Percentiles rank a stretch among this genome's conserved stretches.
Conservation (phyloP, 1,140 invertebrate genomes). For the Zaprionus taronus region DNA sequence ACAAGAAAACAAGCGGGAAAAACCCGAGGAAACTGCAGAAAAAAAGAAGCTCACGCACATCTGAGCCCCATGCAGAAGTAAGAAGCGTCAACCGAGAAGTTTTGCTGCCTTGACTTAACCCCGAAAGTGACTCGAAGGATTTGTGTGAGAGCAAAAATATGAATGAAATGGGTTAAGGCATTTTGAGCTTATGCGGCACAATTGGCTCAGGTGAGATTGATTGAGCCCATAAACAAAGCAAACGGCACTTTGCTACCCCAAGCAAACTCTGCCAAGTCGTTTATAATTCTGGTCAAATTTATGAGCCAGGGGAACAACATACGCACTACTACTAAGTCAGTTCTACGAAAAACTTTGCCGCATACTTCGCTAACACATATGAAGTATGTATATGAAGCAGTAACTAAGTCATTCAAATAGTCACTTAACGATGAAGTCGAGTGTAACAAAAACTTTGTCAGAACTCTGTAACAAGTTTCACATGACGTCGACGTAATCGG, state of each 20-base stretch:
- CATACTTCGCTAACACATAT: slow-evolving; percentile 33
- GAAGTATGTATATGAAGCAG: neutral
- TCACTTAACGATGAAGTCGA: slow-evolving; percentile 67
- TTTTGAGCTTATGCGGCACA: slow-evolving; percentile 5
- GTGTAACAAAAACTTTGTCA: slow-evolving; percentile 58
- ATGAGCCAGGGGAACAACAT: neutral
- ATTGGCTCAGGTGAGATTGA: slow-evolving; percentile 34
- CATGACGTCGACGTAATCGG: slow-evolving; percentile 69
- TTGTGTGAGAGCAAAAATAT: slow-evolving; percentile 14
- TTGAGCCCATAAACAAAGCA: slow-evolving; percentile 21
- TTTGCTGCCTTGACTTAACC: slow-evolving; percentile 9
- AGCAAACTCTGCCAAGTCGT: slow-evolving; percentile 10
- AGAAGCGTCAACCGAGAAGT: slow-evolving; percentile 24
- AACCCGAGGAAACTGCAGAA: neutral
- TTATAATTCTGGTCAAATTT: slow-evolving; percentile 3
- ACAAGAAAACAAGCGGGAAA: slow-evolving; percentile 17
- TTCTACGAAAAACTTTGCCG: slow-evolving; percentile 31
- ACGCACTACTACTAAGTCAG: slow-evolving; percentile 14
- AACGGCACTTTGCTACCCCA: slow-evolving; percentile 9
- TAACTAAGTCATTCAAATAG: slow-evolving; percentile 68
- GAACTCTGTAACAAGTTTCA: slow-evolving; percentile 46
- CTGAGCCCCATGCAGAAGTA: slow-evolving; percentile 40
- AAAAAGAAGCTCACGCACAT: slow-evolving; percentile 43
- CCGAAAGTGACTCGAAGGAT: slow-evolving; percentile 44
- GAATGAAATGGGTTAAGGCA: slow-evolving; percentile 36